Evolutionary conservation across 2,797 vertebrate genomes (phyloP).

Genomic region (Peromyscus nudipes): DNA sequence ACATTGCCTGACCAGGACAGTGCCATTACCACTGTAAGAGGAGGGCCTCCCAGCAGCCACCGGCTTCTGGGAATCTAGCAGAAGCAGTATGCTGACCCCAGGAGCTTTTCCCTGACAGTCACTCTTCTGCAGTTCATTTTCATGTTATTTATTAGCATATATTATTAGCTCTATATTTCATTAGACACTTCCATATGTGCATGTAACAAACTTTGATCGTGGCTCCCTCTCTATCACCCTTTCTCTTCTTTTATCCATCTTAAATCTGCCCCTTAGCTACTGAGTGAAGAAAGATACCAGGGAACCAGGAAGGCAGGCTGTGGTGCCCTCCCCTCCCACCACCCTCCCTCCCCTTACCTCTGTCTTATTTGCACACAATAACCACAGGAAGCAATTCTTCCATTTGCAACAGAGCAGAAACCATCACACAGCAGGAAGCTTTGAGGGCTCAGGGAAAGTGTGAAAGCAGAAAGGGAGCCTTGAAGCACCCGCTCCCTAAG

Average conservation of each 20-base stretch:
- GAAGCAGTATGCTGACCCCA: not conserved
- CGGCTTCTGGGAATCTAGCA: not conserved
- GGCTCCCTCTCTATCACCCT: not conserved
- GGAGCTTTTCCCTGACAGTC: not conserved
- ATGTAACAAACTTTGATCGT: no score
- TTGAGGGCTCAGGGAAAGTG: not conserved
- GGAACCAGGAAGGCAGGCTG: conserved; percentile 80
- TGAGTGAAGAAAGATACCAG: conserved; percentile 26
- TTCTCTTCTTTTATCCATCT: not conserved
- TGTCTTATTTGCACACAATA: conserved; percentile 87
- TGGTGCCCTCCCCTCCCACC: conserved; percentile 63
- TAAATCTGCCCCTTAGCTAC: not conserved
- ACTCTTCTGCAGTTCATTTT: not conserved
- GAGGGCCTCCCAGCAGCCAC: not conserved
- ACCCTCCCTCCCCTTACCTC: conserved; percentile 56
- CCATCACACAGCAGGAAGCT: conserved; percentile 77
- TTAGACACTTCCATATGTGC: not conserved
- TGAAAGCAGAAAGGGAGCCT: not conserved
- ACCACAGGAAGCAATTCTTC: conserved; percentile 77
- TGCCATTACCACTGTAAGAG: rapidly evolving
- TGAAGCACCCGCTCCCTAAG: not conserved
- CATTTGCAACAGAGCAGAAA: conserved; percentile 75
- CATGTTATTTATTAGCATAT: not conserved
- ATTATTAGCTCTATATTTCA: not conserved
- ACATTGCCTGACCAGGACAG: rapidly evolving